These are phyloP conservation scores for Alligator mississippiensis DNA, from an alignment of 2,113 vertebrate genomes.

Conservation along the genomic window DNA sequence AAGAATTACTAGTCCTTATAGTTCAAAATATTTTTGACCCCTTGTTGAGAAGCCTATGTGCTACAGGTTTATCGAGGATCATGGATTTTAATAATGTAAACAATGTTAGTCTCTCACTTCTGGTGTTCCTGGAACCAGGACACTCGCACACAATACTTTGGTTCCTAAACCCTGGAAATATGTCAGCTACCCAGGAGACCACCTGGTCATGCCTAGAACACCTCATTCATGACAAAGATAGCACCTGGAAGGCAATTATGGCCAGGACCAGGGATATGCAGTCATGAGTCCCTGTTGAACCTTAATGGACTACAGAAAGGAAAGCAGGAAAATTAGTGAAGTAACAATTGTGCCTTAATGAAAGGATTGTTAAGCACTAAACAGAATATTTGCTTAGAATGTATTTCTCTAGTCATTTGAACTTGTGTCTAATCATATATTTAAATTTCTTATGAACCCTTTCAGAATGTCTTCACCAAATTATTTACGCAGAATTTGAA, in stretches of 20 bases:
- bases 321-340: slow-evolving; percentile 72
- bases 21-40: slow-evolving; percentile 69
- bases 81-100: slow-evolving; percentile 74
- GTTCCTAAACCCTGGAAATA: slow-evolving; percentile 62
- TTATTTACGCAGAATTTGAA: slow-evolving; percentile 35
- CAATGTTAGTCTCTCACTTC: slow-evolving; percentile 58
- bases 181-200: slow-evolving; percentile 64
- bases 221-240: slow-evolving; percentile 71
- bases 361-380: slow-evolving; percentile 26
- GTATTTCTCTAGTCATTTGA: not conserved
- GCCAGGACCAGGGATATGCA: slow-evolving; percentile 82
- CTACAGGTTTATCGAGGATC: slow-evolving; percentile 68
- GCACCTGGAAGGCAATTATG: slow-evolving; percentile 88
- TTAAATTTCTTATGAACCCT: not conserved
- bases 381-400: slow-evolving; percentile 14
- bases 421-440: slow-evolving; percentile 2
- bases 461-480: slow-evolving; percentile 30
- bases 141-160: slow-evolving; percentile 60
- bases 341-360: slow-evolving; percentile 56
- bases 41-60: not conserved
- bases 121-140: slow-evolving; percentile 35
- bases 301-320: slow-evolving; percentile 81
- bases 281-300: slow-evolving; percentile 84
- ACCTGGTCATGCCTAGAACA: slow-evolving; percentile 72
- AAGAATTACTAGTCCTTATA: slow-evolving; percentile 32